These are phyloP conservation scores for Athripsodes cinereus DNA, from an alignment of 2,888 invertebrate genomes.

Conservation along the genomic window DNA sequence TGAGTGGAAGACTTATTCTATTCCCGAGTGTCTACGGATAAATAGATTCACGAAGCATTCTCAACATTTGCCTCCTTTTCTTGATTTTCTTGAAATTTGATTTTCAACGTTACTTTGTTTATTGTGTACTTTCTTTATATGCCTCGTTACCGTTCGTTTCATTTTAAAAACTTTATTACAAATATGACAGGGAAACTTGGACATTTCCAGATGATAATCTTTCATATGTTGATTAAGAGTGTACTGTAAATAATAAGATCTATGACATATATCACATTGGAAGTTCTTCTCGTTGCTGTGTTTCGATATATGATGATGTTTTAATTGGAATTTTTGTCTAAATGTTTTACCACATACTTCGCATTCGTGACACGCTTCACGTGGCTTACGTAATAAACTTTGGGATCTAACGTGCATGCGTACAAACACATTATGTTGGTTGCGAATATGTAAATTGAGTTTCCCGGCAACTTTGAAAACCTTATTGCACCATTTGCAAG, in stretches of 20 bases:
- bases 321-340: neutral
- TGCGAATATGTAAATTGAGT: neutral
- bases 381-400: neutral
- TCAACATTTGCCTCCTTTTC: too few relatives aligned
- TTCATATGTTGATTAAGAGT: constrained; percentile 5
- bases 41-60: too few relatives aligned
- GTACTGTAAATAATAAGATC: neutral
- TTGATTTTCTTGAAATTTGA: too few relatives aligned
- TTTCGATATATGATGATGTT: constrained; percentile 2
- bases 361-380: neutral
- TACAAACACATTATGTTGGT: neutral
- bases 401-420: neutral
- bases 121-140: constrained; percentile 3
- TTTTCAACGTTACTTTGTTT: neutral
- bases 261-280: neutral
- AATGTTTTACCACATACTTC: neutral
- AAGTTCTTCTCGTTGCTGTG: constrained; percentile 1
- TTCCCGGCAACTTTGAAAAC: neutral
- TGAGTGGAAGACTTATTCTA: too few relatives aligned
- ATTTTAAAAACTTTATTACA: constrained; percentile 5
- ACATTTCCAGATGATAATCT: neutral
- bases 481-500: constrained; percentile 3
- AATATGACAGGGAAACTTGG: constrained; percentile 1
- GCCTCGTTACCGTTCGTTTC: neutral
- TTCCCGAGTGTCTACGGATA: too few relatives aligned